Evolutionary conservation across 2,888 invertebrate genomes (phyloP), one percentile per base, ranked within the genome.

Genomic region (Oxyscelio sp.): DNA sequence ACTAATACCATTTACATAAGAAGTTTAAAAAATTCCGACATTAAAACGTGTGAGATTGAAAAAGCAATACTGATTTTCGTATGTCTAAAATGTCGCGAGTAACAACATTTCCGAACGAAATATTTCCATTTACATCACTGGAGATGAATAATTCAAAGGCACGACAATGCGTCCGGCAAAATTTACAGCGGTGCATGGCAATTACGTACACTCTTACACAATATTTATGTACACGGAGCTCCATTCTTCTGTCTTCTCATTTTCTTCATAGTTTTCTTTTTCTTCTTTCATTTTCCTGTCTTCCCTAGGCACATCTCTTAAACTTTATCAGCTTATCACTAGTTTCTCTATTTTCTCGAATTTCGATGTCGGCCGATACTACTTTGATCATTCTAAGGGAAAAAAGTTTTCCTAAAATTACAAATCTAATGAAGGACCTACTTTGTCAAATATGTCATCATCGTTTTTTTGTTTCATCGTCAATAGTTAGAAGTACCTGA

Each of bases 181-280:
- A 85, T 85, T 87, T 87, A 87, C 87, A 81, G 82, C 85, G 82
- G 82, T 83, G 82, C 85, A 87, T 85, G 83, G 85, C 85, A 85
- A 85, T 86, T 86, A 80, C 82, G 71, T 75, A 84, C 86, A 85
- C 80, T 73, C 84, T 80, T 77, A 73, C 77, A 82, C 79, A 81
- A 80, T 87, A 77, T 83, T 83, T 85, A 86, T 80, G 74, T 80
- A 79, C 78, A 87, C 68, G 52, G 52, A 78, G 71, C 61, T 80
- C 81, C 83, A 85, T 85, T 83, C 85, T 83, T 73, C 80, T 85
- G 85, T 85, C 81, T 68, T 87, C 81, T 80, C 71, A 81, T 85
- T 80, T 86, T 75, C 73, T 77, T 71, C 68, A 73, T 24, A 58
- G 58, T 21, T 79, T 83, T 71, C 45, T 70, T 31, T 81, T 71